Conservation (phyloP, 1,140 invertebrate species). For the Zaprionus tsacasi region DNA sequence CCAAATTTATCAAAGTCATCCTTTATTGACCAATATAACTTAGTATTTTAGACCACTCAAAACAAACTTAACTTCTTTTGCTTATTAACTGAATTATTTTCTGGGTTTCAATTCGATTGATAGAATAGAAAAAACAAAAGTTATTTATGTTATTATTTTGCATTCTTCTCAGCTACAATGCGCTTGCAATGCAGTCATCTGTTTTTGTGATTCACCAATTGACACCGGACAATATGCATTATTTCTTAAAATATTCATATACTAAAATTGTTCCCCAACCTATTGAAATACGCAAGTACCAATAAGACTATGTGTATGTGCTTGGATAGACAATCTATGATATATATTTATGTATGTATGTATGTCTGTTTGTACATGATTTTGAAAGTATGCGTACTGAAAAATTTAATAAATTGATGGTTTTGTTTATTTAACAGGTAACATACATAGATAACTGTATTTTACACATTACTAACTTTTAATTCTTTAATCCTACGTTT, state of each 20-base stretch:
- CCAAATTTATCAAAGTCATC: too few relatives aligned
- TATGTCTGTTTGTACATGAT: not conserved
- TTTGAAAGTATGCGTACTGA: slow-evolving; percentile 6
- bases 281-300: too few relatives aligned
- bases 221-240: not conserved
- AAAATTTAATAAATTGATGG: slow-evolving; percentile 30
- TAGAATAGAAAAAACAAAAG: too few relatives aligned
- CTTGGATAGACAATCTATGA: not conserved
- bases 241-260: not conserved
- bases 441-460: slow-evolving; percentile 51
- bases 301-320: not conserved
- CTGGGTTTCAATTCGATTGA: too few relatives aligned
- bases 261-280: not conserved
- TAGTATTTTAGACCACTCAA: too few relatives aligned
- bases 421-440: slow-evolving; percentile 53
- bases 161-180: too few relatives aligned
- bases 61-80: too few relatives aligned
- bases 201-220: too few relatives aligned
- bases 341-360: not conserved
- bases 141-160: too few relatives aligned
- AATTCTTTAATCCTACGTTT: slow-evolving; percentile 54
- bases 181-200: too few relatives aligned
- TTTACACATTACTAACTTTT: slow-evolving; percentile 50
- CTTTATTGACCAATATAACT: too few relatives aligned
- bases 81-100: too few relatives aligned